Percentiles rank a stretch among this genome's conserved stretches.
Conservation (phyloP, 2,113 vertebrate genomes). For the Brachirus orientalis region DNA sequence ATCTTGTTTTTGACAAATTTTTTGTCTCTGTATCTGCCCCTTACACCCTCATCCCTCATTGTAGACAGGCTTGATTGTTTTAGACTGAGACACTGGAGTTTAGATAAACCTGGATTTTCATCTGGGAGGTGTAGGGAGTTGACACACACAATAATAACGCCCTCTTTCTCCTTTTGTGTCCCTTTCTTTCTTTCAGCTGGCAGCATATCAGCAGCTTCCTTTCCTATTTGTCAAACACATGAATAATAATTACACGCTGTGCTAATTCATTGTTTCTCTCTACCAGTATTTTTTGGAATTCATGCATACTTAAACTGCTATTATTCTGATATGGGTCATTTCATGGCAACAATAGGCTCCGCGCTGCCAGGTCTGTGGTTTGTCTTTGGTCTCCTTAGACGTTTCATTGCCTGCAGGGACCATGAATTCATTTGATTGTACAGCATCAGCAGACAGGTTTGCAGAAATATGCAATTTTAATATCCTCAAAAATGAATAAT, state of each 20-base stretch:
- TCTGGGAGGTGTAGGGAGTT: slow-evolving; percentile 39
- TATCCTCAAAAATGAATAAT: not conserved
- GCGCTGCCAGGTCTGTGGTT: slow-evolving; percentile 51
- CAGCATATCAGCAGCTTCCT: slow-evolving; percentile 55
- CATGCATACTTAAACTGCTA: slow-evolving; percentile 73
- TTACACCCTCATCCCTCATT: slow-evolving; percentile 28
- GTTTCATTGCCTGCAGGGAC: slow-evolving; percentile 33
- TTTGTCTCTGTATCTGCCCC: not conserved
- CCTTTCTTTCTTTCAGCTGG: slow-evolving; percentile 36
- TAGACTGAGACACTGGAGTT: slow-evolving; percentile 41
- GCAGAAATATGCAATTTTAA: slow-evolving; percentile 37
- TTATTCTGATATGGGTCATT: slow-evolving; percentile 75
- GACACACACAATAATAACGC: slow-evolving; percentile 65
- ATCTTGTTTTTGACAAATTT: slow-evolving; percentile 1
- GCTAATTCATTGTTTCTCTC: slow-evolving; percentile 70
- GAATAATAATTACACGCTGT: slow-evolving; percentile 75
- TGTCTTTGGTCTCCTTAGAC: slow-evolving; percentile 39
- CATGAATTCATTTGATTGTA: slow-evolving; percentile 23
- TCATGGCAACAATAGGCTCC: slow-evolving; percentile 62
- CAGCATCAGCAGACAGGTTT: slow-evolving; percentile 31
- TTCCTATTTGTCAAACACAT: slow-evolving; percentile 67
- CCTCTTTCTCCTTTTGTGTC: slow-evolving; percentile 16
- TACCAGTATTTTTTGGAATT: slow-evolving; percentile 59
- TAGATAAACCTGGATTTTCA: slow-evolving; percentile 52
- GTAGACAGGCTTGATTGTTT: slow-evolving; percentile 48